These are phyloP conservation scores for Xylota segnis DNA, from an alignment of 2,888 invertebrate genomes.

Conservation along the genomic window DNA sequence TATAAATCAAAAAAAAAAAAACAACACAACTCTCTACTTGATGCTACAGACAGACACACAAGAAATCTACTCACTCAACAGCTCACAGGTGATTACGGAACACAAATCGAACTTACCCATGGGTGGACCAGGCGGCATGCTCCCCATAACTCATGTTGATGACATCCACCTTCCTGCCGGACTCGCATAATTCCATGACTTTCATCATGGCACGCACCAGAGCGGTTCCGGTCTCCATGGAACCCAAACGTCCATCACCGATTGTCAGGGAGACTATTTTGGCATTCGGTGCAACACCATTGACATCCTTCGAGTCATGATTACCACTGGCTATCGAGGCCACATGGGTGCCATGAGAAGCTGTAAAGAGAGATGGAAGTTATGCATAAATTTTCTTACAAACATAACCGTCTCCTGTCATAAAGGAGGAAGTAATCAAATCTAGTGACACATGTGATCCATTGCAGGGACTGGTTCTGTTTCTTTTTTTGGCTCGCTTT, in stretches of 20 bases:
- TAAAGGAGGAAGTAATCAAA: not conserved
- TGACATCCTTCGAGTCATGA: slow-evolving; percentile 92
- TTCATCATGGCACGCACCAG: slow-evolving; percentile 96
- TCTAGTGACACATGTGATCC: not conserved
- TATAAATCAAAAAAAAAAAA: slow-evolving; percentile 13
- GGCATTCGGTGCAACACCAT: slow-evolving; percentile 98
- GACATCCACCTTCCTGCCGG: slow-evolving; percentile 89
- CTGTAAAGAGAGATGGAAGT: slow-evolving; percentile 85
- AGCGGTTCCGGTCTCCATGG: slow-evolving; percentile 99
- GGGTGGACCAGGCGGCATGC: slow-evolving; percentile 95
- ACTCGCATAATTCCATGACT: slow-evolving; percentile 90
- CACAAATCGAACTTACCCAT: slow-evolving; percentile 88
- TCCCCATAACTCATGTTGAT: slow-evolving; percentile 99
- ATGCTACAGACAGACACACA: not conserved
- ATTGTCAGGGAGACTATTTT: slow-evolving; percentile 96
- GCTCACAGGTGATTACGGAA: not conserved
- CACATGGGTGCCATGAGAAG: slow-evolving; percentile 98
- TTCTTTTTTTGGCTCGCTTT: not conserved
- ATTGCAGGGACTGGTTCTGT: not conserved
- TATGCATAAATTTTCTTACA: slow-evolving; percentile 26
- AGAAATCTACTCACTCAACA: slow-evolving; percentile 35
- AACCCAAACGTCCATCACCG: slow-evolving; percentile 95
- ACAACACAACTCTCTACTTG: slow-evolving; percentile 7
- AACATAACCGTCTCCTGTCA: not conserved
- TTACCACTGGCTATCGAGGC: slow-evolving; percentile 98